A percentile compares a stretch with the other conserved stretches of the same genome.
Conservation (phyloP, 2,113 vertebrate species). For the Geococcyx californianus region DNA sequence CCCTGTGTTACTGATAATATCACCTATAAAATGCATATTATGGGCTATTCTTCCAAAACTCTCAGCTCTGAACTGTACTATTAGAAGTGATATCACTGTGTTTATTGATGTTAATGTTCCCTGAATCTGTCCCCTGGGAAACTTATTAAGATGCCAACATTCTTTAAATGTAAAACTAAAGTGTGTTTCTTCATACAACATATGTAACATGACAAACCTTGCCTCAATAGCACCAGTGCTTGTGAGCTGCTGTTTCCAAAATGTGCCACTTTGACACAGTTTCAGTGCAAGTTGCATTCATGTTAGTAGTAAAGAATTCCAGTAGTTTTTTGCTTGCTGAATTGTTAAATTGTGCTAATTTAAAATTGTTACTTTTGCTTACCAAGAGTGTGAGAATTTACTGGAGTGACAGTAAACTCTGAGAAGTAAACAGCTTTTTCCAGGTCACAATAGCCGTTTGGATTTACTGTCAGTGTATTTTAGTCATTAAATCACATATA, state of each 20-base stretch:
- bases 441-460: neutral
- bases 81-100: neutral
- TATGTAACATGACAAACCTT: neutral
- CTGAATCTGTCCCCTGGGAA: neutral
- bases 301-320: neutral
- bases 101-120: neutral
- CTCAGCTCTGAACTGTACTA: neutral
- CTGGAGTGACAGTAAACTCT: neutral
- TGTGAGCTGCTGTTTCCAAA: neutral
- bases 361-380: slow-evolving; percentile 22
- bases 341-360: no score
- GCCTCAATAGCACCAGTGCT: neutral
- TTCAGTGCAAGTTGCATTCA: neutral
- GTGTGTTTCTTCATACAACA: neutral
- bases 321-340: neutral
- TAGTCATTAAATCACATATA: neutral
- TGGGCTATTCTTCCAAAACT: neutral
- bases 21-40: neutral
- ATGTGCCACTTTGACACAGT: slow-evolving; percentile 20
- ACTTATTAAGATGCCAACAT: neutral
- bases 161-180: neutral
- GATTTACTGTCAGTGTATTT: neutral
- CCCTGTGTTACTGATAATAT: neutral
- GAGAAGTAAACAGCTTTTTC: slow-evolving; percentile 7
- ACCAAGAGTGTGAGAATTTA: neutral